Evolutionary conservation across 2,113 vertebrate genomes (phyloP).

Genomic region (Glareola pratincola): DNA sequence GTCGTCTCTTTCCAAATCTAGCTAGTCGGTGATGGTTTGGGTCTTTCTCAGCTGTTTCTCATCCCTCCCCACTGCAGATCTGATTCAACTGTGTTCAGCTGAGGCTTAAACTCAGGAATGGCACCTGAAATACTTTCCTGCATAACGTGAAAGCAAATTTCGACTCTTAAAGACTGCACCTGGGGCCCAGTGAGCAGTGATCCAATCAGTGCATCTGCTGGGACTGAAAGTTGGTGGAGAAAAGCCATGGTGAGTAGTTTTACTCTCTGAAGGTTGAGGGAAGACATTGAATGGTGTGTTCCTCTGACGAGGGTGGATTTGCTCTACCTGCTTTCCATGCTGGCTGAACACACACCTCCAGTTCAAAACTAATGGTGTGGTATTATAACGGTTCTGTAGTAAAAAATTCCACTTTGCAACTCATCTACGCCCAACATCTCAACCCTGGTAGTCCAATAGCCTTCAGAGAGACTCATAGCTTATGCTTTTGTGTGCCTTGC

Average conservation of each 20-base stretch:
- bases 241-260: neutral
- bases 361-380: accelerated
- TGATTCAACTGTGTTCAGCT: neutral
- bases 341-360: accelerated
- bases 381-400: neutral
- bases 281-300: neutral
- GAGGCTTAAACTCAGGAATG: neutral
- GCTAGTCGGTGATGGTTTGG: neutral
- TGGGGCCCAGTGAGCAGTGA: neutral
- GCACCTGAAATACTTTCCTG: neutral
- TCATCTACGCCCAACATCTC: accelerated
- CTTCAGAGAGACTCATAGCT: neutral
- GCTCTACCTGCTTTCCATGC: neutral
- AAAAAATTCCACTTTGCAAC: neutral
- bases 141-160: neutral
- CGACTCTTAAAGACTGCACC: neutral
- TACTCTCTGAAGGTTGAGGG: neutral
- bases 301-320: neutral
- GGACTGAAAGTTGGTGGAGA: neutral
- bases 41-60: neutral
- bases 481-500: neutral
- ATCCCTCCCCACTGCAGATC: neutral
- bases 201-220: neutral
- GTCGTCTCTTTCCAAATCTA: neutral
- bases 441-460: no score